These are phyloP conservation scores for Sebastes iracundus DNA, from an alignment of 2,797 vertebrate species.

Conservation along the genomic window DNA sequence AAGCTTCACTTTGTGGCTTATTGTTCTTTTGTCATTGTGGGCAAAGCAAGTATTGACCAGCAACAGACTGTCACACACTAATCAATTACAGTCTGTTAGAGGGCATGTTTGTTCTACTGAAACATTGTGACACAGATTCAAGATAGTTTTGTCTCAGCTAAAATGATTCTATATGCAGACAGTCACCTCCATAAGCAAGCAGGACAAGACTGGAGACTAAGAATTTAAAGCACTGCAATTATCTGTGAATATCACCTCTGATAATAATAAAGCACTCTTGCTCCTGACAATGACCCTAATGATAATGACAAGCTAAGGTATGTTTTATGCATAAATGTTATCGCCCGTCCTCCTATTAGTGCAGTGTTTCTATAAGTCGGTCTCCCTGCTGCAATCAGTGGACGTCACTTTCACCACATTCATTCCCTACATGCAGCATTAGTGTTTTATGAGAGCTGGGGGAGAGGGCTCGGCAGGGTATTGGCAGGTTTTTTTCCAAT, in stretches of 20 bases:
- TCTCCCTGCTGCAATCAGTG: not conserved
- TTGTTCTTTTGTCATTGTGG: not conserved
- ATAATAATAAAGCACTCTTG: not conserved
- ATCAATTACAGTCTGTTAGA: slow-evolving; percentile 44
- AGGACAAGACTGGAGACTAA: not conserved
- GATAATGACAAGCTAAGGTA: not conserved
- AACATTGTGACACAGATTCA: slow-evolving; percentile 20
- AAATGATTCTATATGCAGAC: not conserved
- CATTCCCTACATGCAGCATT: not conserved
- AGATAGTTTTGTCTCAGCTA: not conserved
- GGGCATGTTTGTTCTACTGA: not conserved
- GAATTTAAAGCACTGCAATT: not conserved
- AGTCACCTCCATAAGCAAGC: not conserved
- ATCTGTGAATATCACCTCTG: not conserved
- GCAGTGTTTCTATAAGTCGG: not conserved
- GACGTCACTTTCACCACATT: not conserved
- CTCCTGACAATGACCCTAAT: not conserved
- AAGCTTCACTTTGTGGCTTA: slow-evolving; percentile 1
- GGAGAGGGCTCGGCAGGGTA: not conserved
- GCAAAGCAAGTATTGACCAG: slow-evolving; percentile 6
- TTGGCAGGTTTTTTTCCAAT: slow-evolving; percentile 20
- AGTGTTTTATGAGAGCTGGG: not conserved
- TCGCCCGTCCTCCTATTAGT: not conserved
- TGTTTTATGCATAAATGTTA: not conserved
- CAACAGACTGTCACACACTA: slow-evolving; percentile 7